A percentile compares a stretch with the other conserved stretches of the same genome.
phyloP scores from a whole-genome alignment of 2,888 invertebrate species.

The Hemicrepidius hirtus region DNA sequence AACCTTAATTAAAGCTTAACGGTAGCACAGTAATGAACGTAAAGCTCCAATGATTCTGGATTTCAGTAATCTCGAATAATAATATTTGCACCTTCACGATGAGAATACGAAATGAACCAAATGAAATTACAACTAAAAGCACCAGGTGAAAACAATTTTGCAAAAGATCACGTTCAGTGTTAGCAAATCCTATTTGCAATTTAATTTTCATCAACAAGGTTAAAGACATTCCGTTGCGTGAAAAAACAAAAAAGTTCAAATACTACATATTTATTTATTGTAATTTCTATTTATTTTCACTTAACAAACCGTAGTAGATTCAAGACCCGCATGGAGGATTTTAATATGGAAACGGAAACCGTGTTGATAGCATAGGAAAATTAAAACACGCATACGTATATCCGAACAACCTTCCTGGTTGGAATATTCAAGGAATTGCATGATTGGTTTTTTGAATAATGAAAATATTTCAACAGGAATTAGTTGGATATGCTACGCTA shows the following conservation, averaged over 20 bases:
- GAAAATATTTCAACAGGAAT: not conserved
- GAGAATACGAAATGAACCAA: conserved; percentile 11
- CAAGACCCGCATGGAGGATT: not conserved
- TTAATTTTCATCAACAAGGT: no score
- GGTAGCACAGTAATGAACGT: not conserved
- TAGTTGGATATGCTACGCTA: not conserved
- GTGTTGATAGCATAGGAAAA: conserved; percentile 15
- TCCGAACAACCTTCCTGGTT: not conserved
- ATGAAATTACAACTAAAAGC: not conserved
- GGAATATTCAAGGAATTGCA: conserved; percentile 3
- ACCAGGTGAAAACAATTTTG: not conserved
- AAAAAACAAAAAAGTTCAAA: conserved; percentile 3
- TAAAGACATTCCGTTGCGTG: not conserved
- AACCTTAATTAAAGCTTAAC: conserved; percentile 7
- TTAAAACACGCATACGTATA: conserved; percentile 16
- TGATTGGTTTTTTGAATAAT: conserved; percentile 6
- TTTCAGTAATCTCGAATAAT: not conserved
- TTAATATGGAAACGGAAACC: conserved; percentile 18
- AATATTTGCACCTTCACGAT: conserved; percentile 2
- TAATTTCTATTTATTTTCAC: conserved; percentile 13
- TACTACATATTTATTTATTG: conserved; percentile 9
- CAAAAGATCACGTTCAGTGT: no score
- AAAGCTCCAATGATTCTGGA: conserved; percentile 7
- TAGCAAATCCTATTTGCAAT: no score
- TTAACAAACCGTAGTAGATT: not conserved